Percentiles rank a stretch among this genome's conserved stretches.
phyloP scores from a whole-genome alignment of 1,140 invertebrate genomes.

The Drosophila sp. region DNA sequence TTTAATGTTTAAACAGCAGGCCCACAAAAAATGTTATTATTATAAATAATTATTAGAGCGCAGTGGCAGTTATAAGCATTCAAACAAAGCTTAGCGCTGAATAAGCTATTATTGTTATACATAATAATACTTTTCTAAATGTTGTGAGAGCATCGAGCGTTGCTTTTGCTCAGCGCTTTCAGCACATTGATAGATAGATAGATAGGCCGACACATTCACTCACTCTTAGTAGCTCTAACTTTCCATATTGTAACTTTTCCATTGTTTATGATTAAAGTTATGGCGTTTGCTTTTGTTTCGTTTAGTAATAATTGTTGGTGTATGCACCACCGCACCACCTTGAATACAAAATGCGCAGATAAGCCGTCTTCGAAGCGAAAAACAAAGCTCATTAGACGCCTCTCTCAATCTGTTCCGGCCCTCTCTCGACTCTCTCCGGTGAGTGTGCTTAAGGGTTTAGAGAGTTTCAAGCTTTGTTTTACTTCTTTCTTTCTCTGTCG shows the following conservation, averaged over 20 bases:
- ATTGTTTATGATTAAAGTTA: slow-evolving; percentile 74
- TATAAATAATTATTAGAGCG: slow-evolving; percentile 82
- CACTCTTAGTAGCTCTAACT: slow-evolving; percentile 38
- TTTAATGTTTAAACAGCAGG: slow-evolving; percentile 71
- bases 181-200: slow-evolving; percentile 58
- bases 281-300: slow-evolving; percentile 43
- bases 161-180: slow-evolving; percentile 16
- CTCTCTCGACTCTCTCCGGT: neutral
- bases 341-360: slow-evolving; percentile 51
- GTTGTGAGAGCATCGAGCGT: slow-evolving; percentile 34
- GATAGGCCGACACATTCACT: slow-evolving; percentile 26
- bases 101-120: slow-evolving; percentile 57
- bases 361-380: slow-evolving; percentile 28
- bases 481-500: neutral
- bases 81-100: slow-evolving; percentile 50
- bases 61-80: slow-evolving; percentile 69
- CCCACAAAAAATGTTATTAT: slow-evolving; percentile 71
- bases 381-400: slow-evolving; percentile 36
- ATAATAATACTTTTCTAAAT: slow-evolving; percentile 46
- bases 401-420: neutral
- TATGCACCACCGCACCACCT: slow-evolving; percentile 33
- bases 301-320: slow-evolving; percentile 21
- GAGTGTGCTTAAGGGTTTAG: neutral
- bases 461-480: slow-evolving; percentile 11
- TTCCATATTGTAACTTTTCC: slow-evolving; percentile 78